Percentiles rank a stretch among this genome's conserved stretches.
Conservation (phyloP, 1,140 invertebrate species). For the Brachionus asplanchnoidis region DNA sequence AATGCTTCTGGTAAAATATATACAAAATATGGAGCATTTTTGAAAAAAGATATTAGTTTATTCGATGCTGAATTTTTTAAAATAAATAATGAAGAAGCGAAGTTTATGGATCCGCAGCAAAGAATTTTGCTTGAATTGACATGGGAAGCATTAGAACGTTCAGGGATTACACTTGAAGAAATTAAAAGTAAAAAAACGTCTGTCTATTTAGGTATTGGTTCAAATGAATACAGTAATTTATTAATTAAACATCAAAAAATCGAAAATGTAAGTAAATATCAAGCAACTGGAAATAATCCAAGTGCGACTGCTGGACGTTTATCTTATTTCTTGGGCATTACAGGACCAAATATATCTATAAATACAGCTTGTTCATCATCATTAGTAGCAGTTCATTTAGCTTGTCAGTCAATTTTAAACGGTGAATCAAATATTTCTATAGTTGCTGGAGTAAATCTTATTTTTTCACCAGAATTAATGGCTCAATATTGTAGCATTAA, state of each 20-base stretch:
- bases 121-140: neutral
- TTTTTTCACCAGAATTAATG: neutral
- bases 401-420: neutral
- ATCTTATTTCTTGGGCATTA: neutral
- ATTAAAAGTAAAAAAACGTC: neutral
- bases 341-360: neutral
- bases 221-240: neutral
- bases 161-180: neutral
- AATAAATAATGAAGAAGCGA: neutral
- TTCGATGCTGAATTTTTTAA: neutral
- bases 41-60: neutral
- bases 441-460: neutral
- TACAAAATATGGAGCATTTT: neutral
- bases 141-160: neutral
- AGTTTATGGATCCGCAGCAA: neutral
- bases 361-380: slow-evolving; percentile 29
- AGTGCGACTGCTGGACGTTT: neutral
- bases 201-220: neutral
- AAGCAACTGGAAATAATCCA: neutral
- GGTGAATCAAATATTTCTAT: neutral
- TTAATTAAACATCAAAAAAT: neutral
- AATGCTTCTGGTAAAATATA: neutral
- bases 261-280: neutral
- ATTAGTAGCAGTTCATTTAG: neutral
- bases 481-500: neutral